Evolutionary conservation across 2,797 vertebrate species (phyloP).

Genomic region (Myotis myotis): DNA sequence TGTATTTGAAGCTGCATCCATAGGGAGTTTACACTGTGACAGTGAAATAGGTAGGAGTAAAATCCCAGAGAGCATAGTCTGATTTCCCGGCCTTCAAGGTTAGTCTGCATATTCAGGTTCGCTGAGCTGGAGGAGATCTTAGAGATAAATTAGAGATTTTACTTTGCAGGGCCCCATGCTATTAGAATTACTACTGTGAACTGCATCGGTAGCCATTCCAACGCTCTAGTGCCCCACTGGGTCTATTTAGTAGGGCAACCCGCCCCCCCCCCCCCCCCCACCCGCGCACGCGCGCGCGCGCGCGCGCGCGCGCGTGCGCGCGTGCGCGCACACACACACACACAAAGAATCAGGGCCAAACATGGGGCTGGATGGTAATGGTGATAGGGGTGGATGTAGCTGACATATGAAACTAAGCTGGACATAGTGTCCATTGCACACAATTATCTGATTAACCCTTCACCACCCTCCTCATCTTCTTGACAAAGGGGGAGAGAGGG

Average conservation of each 20-base stretch:
- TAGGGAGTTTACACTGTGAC: background rate
- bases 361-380: background rate
- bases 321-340: too few relatives aligned
- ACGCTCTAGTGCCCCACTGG: background rate
- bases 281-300: too few relatives aligned
- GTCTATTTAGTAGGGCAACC: background rate
- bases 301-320: too few relatives aligned
- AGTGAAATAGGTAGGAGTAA: background rate
- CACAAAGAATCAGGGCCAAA: background rate
- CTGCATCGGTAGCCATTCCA: background rate
- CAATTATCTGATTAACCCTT: background rate
- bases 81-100: background rate
- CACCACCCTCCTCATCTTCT: background rate
- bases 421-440: background rate
- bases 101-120: background rate
- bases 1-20: constrained; percentile 36
- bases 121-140: background rate
- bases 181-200: background rate
- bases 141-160: background rate
- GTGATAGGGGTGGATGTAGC: background rate
- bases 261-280: too few relatives aligned
- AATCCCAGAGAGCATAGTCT: background rate
- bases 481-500: background rate
- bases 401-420: background rate
- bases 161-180: background rate